These are phyloP conservation scores for Musca vetustissima DNA, from an alignment of 1,140 invertebrate species.

Conservation along the genomic window DNA sequence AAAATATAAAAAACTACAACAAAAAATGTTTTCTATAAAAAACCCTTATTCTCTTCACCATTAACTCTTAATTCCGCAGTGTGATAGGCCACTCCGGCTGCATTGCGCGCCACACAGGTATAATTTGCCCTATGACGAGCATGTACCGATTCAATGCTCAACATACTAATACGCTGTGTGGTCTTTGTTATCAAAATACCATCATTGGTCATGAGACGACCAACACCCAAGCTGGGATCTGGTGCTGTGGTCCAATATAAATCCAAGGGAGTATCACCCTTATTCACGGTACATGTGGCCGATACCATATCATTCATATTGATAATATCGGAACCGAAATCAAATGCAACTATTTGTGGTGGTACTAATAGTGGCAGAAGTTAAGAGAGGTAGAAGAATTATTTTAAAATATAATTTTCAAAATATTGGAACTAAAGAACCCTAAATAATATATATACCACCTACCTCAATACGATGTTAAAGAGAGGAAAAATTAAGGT, in stretches of 20 bases:
- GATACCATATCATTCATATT: constrained; percentile 72
- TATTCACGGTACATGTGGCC: constrained; percentile 78
- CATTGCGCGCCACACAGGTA: constrained; percentile 74
- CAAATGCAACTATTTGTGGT: constrained; percentile 70
- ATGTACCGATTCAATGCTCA: constrained; percentile 68
- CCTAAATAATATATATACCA: too few relatives aligned
- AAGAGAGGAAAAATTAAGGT: too few relatives aligned
- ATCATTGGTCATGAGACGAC: constrained; percentile 50
- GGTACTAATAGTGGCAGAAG: constrained; percentile 58
- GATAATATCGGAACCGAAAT: constrained; percentile 70
- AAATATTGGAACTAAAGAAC: too few relatives aligned
- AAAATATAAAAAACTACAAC: background rate
- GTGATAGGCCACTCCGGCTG: constrained; percentile 71
- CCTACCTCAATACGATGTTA: too few relatives aligned
- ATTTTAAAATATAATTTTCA: background rate
- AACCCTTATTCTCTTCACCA: constrained; percentile 56
- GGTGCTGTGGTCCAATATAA: constrained; percentile 67
- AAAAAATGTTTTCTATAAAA: background rate
- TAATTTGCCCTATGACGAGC: constrained; percentile 70
- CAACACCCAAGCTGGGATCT: constrained; percentile 41
- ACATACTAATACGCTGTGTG: constrained; percentile 67
- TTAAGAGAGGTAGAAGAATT: too few relatives aligned
- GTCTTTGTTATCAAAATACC: constrained; percentile 63
- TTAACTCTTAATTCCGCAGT: constrained; percentile 69
- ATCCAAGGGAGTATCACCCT: constrained; percentile 80